These are phyloP conservation scores for Narcine bancroftii DNA, from an alignment of 2,113 vertebrate genomes.

Conservation along the genomic window DNA sequence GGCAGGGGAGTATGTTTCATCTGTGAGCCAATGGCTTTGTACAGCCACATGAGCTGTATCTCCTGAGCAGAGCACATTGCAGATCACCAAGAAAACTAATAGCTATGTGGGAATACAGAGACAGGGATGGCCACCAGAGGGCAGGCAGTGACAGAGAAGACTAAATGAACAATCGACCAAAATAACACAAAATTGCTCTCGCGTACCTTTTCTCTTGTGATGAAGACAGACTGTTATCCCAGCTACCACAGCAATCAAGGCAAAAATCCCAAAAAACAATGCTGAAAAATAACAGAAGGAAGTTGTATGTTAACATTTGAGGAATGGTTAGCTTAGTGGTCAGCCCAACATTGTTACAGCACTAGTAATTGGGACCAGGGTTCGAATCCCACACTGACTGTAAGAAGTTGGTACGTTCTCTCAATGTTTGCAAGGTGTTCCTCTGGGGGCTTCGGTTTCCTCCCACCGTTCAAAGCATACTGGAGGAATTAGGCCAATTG, in stretches of 20 bases:
- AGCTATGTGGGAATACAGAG: not conserved
- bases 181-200: not conserved
- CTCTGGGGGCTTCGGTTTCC: too few relatives aligned
- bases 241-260: not conserved
- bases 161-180: too few relatives aligned
- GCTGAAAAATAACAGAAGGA: not conserved
- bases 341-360: too few relatives aligned
- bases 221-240: not conserved
- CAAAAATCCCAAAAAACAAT: not conserved
- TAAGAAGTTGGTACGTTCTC: too few relatives aligned
- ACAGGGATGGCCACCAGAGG: not conserved
- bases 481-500: too few relatives aligned
- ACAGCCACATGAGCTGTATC: too few relatives aligned
- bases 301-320: not conserved
- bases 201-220: not conserved
- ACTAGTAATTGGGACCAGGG: too few relatives aligned
- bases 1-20: too few relatives aligned
- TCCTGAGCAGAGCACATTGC: too few relatives aligned
- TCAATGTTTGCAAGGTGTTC: too few relatives aligned
- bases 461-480: not conserved
- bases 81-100: not conserved
- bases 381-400: too few relatives aligned
- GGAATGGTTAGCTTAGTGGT: rapidly evolving
- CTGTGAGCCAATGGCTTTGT: too few relatives aligned
- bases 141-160: not conserved